Evolutionary conservation across 2,888 invertebrate species (phyloP), one percentile per base, ranked within the genome.

Genomic region (Scaptomyza flava): DNA sequence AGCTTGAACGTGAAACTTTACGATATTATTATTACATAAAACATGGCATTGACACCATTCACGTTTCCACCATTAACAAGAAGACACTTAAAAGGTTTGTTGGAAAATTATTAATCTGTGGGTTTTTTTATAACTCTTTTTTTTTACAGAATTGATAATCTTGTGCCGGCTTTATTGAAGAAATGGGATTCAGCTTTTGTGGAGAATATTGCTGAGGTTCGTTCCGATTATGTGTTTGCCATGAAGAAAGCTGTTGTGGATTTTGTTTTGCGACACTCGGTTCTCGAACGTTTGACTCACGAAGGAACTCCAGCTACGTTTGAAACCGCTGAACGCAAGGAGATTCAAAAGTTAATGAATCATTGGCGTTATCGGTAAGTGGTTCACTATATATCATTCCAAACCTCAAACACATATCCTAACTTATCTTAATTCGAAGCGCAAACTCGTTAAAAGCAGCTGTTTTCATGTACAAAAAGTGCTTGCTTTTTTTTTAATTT

Each of bases 171-270:
- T 1, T 93, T 93, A 67, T 91, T 96, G 63, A 94, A 93, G 81
- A 94, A 93, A 89, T 96, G 95, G 94, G 93, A 93, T 50, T 92
- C 93, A 0, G 94, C 93, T 1, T 87, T 96, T 17, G 91, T 93
- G 2, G 91, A 93, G 34, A 94, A 96, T 56, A 94, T 96, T 0
- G 93, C 94, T 62, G 97, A 98, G 90, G 95, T 97, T 91, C 95
- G 96, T 77, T 95, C 96, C 69, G 97, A 97, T 85, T 98, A 97
- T 89, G 94, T 96, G 90, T 94, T 96, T 91, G 96, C 96, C 69
- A 96, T 98, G 89, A 98, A 98, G 90, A 98, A 97, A 90, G 96
- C 98, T 0, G 96, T 97, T 54, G 96, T 98, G 0, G 98, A 98
- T 92, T 98, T 97, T 91, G 97, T 98, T 0, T 93, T 98, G 5